Percentiles rank a stretch among this genome's conserved stretches.
These are phyloP conservation scores for Palythoa grandiflora DNA, from an alignment of 92 coral and sea anemone species.

Conservation along the genomic window DNA sequence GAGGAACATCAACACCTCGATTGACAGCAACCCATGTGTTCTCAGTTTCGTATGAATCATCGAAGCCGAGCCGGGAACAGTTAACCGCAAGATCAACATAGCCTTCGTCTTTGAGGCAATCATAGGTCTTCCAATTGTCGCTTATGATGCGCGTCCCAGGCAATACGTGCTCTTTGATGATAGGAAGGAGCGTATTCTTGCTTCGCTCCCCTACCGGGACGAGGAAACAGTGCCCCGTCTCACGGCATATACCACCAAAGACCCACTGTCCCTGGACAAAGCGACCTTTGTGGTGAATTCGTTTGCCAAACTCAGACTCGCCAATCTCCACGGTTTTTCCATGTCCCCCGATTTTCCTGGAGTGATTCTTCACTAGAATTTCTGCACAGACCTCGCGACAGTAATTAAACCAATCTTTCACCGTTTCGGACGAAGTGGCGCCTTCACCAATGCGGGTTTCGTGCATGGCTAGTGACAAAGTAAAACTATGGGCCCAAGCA, in stretches of 20 bases:
- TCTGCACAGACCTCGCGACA: conserved; percentile 47
- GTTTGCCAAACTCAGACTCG: conserved; percentile 40
- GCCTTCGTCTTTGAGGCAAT: conserved; percentile 54
- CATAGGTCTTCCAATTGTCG: conserved; percentile 48
- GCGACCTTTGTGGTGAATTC: conserved; percentile 23
- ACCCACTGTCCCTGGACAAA: conserved; percentile 37
- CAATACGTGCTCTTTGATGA: conserved; percentile 20
- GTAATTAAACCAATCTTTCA: conserved; percentile 56
- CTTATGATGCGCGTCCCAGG: conserved; percentile 44
- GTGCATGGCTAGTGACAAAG: conserved; percentile 33
- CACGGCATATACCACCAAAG: conserved; percentile 47
- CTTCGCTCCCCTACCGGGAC: conserved; percentile 42
- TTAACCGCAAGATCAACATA: conserved; percentile 33
- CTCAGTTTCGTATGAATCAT: not conserved
- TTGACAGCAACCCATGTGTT: not conserved
- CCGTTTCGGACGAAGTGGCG: conserved; percentile 43
- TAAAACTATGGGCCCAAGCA: conserved; percentile 40
- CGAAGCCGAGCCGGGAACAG: conserved; percentile 40
- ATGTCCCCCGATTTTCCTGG: conserved; percentile 41
- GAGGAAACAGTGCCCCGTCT: conserved; percentile 40
- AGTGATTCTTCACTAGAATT: conserved; percentile 4
- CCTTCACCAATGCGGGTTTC: not conserved
- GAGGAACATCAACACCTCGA: not conserved
- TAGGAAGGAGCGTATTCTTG: conserved; percentile 21
- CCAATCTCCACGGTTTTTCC: conserved; percentile 52